Evolutionary conservation across 2,888 invertebrate species (phyloP).

Genomic region (Panzeria rudis): DNA sequence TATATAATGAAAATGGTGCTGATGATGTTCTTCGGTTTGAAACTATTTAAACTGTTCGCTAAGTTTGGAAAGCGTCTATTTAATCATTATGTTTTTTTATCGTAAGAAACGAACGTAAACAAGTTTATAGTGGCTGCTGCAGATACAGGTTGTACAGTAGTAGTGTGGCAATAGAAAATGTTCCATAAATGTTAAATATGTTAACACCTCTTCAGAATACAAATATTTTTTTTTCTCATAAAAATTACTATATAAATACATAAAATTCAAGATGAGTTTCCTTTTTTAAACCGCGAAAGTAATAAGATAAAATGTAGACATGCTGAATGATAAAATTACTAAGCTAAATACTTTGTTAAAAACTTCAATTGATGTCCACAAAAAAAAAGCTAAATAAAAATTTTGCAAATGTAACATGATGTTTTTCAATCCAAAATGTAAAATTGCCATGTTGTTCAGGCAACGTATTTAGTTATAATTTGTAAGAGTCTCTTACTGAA

Average conservation of each 20-base stretch:
- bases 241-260: constrained; percentile 19
- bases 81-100: background rate
- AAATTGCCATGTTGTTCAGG: background rate
- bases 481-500: constrained; percentile 26
- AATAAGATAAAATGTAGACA: background rate
- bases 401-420: background rate
- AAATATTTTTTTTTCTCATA: background rate
- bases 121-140: constrained; percentile 8
- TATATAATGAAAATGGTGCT: background rate
- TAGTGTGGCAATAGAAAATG: constrained; percentile 58
- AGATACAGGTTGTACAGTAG: constrained; percentile 2
- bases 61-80: constrained; percentile 6
- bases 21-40: constrained; percentile 22
- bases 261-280: constrained; percentile 26
- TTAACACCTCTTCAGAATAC: constrained; percentile 66
- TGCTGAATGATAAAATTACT: constrained; percentile 5
- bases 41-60: constrained; percentile 31
- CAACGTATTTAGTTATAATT: constrained; percentile 17
- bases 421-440: background rate
- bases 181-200: constrained; percentile 58
- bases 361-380: constrained; percentile 17
- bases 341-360: constrained; percentile 10
- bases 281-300: constrained; percentile 44
- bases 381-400: background rate
- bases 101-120: background rate